Percentiles rank a stretch among this genome's conserved stretches.
phyloP scores from a whole-genome alignment of 64 coral and sea anemone species.

The Montipora sp. region DNA sequence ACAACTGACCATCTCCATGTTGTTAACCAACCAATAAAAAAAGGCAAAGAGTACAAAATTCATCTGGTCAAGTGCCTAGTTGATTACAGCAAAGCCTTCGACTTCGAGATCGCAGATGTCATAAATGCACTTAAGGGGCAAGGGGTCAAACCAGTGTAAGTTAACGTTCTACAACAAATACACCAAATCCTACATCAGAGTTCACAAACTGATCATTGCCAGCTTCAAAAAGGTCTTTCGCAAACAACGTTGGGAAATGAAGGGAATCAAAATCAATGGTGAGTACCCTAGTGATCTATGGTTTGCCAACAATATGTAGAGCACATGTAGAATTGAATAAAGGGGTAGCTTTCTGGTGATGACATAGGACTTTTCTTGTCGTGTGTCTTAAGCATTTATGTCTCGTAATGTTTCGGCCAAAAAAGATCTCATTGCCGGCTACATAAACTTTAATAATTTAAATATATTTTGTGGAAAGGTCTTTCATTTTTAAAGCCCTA shows the following conservation, averaged over 20 bases:
- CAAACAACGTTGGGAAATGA: neutral
- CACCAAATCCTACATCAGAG: neutral
- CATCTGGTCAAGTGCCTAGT: neutral
- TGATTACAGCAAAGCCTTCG: neutral
- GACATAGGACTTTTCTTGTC: too few relatives aligned
- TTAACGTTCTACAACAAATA: neutral
- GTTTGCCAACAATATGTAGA: neutral
- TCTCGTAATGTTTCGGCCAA: too few relatives aligned
- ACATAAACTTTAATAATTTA: too few relatives aligned
- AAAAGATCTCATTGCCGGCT: too few relatives aligned
- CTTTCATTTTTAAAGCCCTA: too few relatives aligned
- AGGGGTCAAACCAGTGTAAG: conserved; percentile 8
- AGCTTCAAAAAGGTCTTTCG: neutral
- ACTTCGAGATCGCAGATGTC: neutral
- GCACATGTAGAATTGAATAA: too few relatives aligned
- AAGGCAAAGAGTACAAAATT: neutral
- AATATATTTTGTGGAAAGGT: too few relatives aligned
- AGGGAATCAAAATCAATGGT: neutral
- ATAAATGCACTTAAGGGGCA: neutral
- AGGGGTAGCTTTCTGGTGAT: too few relatives aligned
- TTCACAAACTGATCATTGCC: neutral
- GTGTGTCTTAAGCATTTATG: too few relatives aligned
- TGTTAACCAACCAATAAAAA: neutral
- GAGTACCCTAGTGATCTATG: neutral
- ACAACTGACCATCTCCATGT: neutral